These are phyloP conservation scores for Oxytorus armatus DNA, from an alignment of 2,888 invertebrate genomes.

Conservation along the genomic window DNA sequence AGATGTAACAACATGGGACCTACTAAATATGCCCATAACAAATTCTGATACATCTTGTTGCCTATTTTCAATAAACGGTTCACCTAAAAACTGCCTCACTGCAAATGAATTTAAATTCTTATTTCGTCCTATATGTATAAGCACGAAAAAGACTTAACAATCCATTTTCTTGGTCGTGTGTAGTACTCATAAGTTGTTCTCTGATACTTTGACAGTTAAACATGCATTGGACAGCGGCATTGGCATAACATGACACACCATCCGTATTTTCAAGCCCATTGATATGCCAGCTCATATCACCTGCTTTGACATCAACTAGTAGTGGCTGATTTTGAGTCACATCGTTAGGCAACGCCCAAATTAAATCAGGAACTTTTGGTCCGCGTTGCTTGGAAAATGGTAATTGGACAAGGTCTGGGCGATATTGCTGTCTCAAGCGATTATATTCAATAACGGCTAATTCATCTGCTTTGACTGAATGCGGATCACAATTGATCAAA, in stretches of 20 bases:
- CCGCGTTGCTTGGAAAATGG: slow-evolving; percentile 12
- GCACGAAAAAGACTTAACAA: background rate
- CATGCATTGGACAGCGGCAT: slow-evolving; percentile 9
- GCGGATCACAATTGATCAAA: too few species aligned
- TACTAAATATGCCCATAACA: slow-evolving; percentile 3
- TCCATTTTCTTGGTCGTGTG: background rate
- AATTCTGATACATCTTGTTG: too few species aligned
- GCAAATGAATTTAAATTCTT: too few species aligned
- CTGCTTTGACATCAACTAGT: background rate
- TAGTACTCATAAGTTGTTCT: slow-evolving; percentile 2
- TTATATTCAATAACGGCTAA: too few species aligned
- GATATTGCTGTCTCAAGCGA: slow-evolving; percentile 51
- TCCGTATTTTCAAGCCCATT: too few species aligned
- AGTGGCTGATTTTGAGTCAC: slow-evolving; percentile 30
- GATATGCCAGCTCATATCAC: too few species aligned
- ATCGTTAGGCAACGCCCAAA: slow-evolving; percentile 36
- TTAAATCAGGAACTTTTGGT: slow-evolving; percentile 14
- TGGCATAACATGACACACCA: too few species aligned
- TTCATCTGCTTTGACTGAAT: too few species aligned
- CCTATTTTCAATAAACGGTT: too few species aligned
- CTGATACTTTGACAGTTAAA: slow-evolving; percentile 17
- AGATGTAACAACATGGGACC: background rate
- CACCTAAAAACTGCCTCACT: too few species aligned
- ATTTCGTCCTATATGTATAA: too few species aligned
- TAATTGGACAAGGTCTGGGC: slow-evolving; percentile 50